phyloP scores from a whole-genome alignment of 2,888 invertebrate genomes.

The Thumatha senex region DNA sequence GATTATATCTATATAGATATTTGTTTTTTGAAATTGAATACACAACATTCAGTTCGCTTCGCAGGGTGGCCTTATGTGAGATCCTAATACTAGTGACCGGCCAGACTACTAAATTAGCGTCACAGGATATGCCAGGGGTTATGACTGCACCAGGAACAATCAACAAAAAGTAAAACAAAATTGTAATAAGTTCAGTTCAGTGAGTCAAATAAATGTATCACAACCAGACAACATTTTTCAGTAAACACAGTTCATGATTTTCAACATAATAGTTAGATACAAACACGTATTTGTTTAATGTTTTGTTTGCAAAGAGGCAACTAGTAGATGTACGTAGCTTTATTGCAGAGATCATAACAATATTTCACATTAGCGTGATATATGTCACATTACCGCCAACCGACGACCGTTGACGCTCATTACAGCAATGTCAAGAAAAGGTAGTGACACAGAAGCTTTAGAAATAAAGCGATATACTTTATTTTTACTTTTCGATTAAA shows the following conservation, averaged over 20 bases:
- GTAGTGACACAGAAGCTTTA: not conserved
- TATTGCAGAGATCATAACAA: constrained; percentile 61
- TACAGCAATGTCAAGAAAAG: constrained; percentile 25
- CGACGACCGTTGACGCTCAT: constrained; percentile 30
- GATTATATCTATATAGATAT: too few species aligned
- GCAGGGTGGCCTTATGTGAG: too few species aligned
- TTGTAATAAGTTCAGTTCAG: not conserved
- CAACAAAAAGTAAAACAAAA: too few species aligned
- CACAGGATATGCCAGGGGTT: too few species aligned
- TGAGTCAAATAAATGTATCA: not conserved
- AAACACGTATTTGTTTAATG: constrained; percentile 11
- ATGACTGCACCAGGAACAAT: too few species aligned
- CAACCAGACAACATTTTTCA: too few species aligned
- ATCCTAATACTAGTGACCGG: too few species aligned
- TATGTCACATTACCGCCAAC: constrained; percentile 47
- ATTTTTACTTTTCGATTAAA: too few species aligned
- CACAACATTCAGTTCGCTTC: too few species aligned
- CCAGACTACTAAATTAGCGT: too few species aligned
- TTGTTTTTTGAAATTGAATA: too few species aligned
- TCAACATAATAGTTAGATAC: too few species aligned
- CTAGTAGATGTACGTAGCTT: constrained; percentile 45
- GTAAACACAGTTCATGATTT: constrained; percentile 12
- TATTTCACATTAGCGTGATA: constrained; percentile 68
- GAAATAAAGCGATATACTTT: not conserved
- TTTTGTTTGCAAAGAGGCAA: constrained; percentile 26